Conservation (phyloP, 2,797 vertebrate species). For the Orientallactaga sibirica region DNA sequence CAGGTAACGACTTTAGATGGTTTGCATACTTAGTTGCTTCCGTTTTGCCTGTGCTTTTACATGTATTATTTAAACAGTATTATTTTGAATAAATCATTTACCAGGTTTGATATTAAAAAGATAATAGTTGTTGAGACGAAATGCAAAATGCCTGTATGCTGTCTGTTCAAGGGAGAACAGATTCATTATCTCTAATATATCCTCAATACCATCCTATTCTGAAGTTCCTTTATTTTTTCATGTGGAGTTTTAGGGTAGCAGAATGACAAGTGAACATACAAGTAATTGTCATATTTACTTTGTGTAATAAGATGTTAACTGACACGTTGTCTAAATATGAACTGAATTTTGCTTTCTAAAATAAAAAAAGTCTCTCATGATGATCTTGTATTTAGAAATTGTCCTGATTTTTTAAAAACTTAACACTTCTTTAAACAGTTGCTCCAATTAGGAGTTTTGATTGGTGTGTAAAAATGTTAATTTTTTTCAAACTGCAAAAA, state of each 20-base stretch:
- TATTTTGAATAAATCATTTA: neutral
- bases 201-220: neutral
- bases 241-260: neutral
- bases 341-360: neutral
- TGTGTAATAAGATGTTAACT: neutral
- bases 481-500: neutral
- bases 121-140: neutral
- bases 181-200: neutral
- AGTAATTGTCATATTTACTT: neutral
- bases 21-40: neutral
- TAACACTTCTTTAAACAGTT: neutral
- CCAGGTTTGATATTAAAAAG: neutral
- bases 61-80: neutral
- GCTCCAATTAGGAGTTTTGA: neutral
- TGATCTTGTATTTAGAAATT: neutral
- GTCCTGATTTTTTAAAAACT: neutral
- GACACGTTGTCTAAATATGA: neutral
- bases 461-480: slow-evolving; percentile 14
- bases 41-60: neutral
- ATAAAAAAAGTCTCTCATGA: neutral
- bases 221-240: slow-evolving; percentile 52
- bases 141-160: neutral
- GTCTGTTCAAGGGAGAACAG: slow-evolving; percentile 19
- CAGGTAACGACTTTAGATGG: neutral
- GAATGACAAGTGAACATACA: neutral